Percentiles rank a stretch among this genome's conserved stretches.
phyloP scores from a whole-genome alignment of 2,888 invertebrate species.

The Sminthurides aquaticus region DNA sequence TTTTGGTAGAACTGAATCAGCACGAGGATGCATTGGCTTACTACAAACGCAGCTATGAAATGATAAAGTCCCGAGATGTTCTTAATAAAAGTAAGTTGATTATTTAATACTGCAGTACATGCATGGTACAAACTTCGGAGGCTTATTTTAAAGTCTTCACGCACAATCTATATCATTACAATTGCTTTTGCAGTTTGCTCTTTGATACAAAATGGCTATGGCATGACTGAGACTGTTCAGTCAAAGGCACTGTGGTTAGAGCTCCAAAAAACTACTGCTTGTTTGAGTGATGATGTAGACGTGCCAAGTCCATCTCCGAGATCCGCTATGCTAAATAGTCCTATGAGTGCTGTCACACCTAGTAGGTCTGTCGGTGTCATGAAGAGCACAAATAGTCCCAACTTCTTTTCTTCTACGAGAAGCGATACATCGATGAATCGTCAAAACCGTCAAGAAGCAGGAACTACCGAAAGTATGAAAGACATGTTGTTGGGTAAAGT shows the following conservation, averaged over 20 bases:
- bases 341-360: neutral
- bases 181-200: conserved; percentile 15
- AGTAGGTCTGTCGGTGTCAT: too few species aligned
- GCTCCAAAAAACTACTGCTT: conserved; percentile 7
- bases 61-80: conserved; percentile 14
- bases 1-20: neutral
- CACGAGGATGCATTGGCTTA: conserved; percentile 11
- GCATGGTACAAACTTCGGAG: too few species aligned
- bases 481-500: neutral
- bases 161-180: too few species aligned
- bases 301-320: neutral
- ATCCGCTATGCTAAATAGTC: neutral
- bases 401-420: too few species aligned
- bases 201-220: conserved; percentile 16
- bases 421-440: too few species aligned
- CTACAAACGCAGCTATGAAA: conserved; percentile 16
- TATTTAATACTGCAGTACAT: too few species aligned
- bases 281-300: neutral
- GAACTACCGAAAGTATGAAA: too few species aligned
- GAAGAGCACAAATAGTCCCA: too few species aligned
- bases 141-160: too few species aligned
- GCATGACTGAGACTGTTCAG: conserved; percentile 7
- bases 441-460: too few species aligned
- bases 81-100: conserved; percentile 15
- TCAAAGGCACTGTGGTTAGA: conserved; percentile 15